phyloP scores from a whole-genome alignment of 1,140 invertebrate species.

The Aplysia californica region DNA sequence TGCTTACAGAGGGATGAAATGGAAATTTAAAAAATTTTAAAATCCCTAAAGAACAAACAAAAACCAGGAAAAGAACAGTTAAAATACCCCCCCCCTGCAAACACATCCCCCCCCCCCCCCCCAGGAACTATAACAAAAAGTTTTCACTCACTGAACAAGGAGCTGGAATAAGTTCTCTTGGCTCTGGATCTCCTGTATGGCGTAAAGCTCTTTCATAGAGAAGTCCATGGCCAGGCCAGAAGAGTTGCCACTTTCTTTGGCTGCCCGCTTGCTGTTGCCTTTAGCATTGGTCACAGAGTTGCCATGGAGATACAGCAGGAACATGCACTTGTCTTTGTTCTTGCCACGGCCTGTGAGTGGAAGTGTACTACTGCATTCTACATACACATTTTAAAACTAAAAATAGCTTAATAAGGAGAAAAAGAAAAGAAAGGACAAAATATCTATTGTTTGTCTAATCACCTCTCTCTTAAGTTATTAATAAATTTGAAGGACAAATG shows the following conservation, averaged over 20 bases:
- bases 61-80: background rate
- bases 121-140: background rate
- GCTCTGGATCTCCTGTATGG: conserved; percentile 80
- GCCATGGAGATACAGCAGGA: conserved; percentile 82
- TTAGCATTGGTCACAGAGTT: conserved; percentile 74
- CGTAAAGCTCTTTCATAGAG: conserved; percentile 67
- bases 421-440: too few species aligned
- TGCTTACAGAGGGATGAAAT: too few species aligned
- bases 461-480: background rate
- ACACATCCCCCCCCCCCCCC: too few species aligned
- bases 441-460: background rate
- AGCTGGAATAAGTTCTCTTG: conserved; percentile 81
- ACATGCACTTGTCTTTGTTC: conserved; percentile 73
- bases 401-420: too few species aligned
- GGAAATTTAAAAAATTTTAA: too few species aligned
- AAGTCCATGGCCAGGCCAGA: conserved; percentile 64
- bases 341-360: conserved; percentile 53
- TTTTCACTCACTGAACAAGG: conserved; percentile 57
- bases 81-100: too few species aligned
- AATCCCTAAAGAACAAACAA: background rate
- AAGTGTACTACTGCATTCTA: too few species aligned
- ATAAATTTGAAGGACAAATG: too few species aligned
- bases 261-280: conserved; percentile 69
- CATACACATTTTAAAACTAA: too few species aligned
- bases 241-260: conserved; percentile 30